These are phyloP conservation scores for Acleris cristana DNA, from an alignment of 2,888 invertebrate genomes.

Conservation along the genomic window DNA sequence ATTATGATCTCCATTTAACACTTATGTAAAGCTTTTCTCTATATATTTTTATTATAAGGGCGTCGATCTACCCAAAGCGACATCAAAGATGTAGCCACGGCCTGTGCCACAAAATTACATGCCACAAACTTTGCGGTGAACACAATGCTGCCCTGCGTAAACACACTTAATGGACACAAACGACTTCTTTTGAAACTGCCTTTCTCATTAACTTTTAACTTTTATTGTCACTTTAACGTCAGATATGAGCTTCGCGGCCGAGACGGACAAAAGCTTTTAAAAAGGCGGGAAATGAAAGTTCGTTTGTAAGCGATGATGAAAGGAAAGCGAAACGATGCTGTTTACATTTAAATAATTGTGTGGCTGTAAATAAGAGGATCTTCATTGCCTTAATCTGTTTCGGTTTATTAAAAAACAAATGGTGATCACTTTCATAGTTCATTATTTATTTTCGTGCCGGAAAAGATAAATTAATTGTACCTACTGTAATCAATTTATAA, in stretches of 20 bases:
- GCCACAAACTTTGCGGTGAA: not conserved
- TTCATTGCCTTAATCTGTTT: too few relatives aligned
- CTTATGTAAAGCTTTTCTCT: too few relatives aligned
- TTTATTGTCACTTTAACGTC: slow-evolving; percentile 29
- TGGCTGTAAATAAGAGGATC: not conserved
- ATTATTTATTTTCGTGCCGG: too few relatives aligned
- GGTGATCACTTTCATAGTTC: too few relatives aligned
- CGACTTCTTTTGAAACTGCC: slow-evolving; percentile 27
- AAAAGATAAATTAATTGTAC: too few relatives aligned
- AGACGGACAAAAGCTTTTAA: slow-evolving; percentile 13
- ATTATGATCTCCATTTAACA: too few relatives aligned
- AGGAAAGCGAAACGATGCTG: slow-evolving; percentile 1
- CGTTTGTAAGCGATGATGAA: slow-evolving; percentile 13
- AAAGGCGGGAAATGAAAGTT: slow-evolving; percentile 28
- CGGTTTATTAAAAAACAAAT: too few relatives aligned
- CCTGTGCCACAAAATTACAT: not conserved
- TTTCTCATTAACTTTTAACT: slow-evolving; percentile 34
- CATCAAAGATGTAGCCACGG: not conserved
- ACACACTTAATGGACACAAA: slow-evolving; percentile 23
- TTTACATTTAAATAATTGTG: slow-evolving; percentile 22
- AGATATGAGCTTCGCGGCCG: slow-evolving; percentile 13
- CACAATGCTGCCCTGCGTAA: slow-evolving; percentile 8
- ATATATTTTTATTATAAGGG: too few relatives aligned
- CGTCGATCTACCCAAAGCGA: not conserved
- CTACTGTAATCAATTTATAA: too few relatives aligned